Evolutionary conservation across 2,888 invertebrate genomes (phyloP).

Genomic region (Pycnomerus fuliginosus): DNA sequence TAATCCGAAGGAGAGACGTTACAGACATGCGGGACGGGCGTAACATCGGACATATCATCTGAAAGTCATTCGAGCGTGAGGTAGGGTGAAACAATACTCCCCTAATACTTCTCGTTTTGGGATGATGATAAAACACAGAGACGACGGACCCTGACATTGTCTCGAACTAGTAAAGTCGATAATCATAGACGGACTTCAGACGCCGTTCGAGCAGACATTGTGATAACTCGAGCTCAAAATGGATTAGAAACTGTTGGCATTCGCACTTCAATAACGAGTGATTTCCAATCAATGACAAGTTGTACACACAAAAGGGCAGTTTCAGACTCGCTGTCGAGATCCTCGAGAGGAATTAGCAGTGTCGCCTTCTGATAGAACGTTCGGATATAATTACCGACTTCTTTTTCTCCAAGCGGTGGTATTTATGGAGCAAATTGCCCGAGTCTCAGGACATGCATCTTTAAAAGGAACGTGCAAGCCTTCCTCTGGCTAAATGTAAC

Average conservation of each 20-base stretch:
- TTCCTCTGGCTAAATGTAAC: constrained; percentile 14
- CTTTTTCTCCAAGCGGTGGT: no score
- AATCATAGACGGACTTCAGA: constrained; percentile 20
- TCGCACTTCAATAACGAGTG: constrained; percentile 13
- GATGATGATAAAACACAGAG: constrained; percentile 18
- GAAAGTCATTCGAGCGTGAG: constrained; percentile 11
- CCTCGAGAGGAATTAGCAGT: no score
- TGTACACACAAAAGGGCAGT: no score
- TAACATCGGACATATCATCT: constrained; percentile 12
- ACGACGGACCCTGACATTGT: constrained; percentile 17
- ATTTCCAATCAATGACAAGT: constrained; percentile 11
- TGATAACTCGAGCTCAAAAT: constrained; percentile 18
- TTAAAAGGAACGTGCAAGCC: constrained; percentile 9
- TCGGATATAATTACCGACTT: no score
- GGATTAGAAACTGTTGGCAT: constrained; percentile 13
- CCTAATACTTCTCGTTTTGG: constrained; percentile 16
- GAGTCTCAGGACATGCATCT: constrained; percentile 14
- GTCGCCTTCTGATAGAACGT: no score
- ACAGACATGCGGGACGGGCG: constrained; percentile 10
- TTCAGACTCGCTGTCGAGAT: no score
- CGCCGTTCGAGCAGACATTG: constrained; percentile 20
- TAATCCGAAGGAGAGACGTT: constrained; percentile 36
- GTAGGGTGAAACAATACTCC: constrained; percentile 31
- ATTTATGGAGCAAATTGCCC: constrained; percentile 13
- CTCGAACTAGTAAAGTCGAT: constrained; percentile 19